Evolutionary conservation across 2,888 invertebrate genomes (phyloP).

Genomic region (Acleris holmiana): DNA sequence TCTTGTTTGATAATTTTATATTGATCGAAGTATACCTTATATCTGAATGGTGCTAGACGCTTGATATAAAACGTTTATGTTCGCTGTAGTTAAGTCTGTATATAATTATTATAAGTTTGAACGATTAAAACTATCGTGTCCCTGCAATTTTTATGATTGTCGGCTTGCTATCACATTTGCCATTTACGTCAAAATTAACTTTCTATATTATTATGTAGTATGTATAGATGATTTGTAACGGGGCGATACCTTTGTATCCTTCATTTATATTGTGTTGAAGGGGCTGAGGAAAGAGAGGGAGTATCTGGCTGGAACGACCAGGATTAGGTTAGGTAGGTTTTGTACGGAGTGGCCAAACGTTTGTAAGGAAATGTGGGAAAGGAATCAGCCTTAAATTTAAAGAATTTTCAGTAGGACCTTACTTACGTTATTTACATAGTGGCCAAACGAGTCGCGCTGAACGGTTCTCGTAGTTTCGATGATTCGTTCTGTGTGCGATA

Average conservation of each 20-base stretch:
- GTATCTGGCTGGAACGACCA: constrained; percentile 52
- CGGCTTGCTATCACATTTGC: constrained; percentile 67
- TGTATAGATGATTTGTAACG: constrained; percentile 60
- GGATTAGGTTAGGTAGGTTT: constrained; percentile 72
- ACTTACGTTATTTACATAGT: constrained; percentile 15
- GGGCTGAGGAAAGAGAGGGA: constrained; percentile 79
- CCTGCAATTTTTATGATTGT: constrained; percentile 44
- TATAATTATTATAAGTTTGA: constrained; percentile 54
- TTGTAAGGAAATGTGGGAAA: constrained; percentile 59
- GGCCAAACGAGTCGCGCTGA: constrained; percentile 12
- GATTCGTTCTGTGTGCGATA: constrained; percentile 46
- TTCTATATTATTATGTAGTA: constrained; percentile 46
- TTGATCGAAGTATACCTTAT: constrained; percentile 75
- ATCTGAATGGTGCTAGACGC: constrained; percentile 83
- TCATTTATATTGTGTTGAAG: constrained; percentile 67
- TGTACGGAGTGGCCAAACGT: constrained; percentile 72
- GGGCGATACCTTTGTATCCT: constrained; percentile 67
- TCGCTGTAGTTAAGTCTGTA: constrained; percentile 60
- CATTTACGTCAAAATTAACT: constrained; percentile 52
- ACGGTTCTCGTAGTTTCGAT: constrained; percentile 1
- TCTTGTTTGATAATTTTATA: constrained; percentile 80
- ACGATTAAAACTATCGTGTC: constrained; percentile 33
- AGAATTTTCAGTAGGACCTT: constrained; percentile 36
- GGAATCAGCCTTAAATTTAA: constrained; percentile 53
- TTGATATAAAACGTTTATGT: constrained; percentile 69